Evolutionary conservation across 1,140 invertebrate species (phyloP), one percentile per base, ranked within the genome.

Genomic region (Lethrus apterus): DNA sequence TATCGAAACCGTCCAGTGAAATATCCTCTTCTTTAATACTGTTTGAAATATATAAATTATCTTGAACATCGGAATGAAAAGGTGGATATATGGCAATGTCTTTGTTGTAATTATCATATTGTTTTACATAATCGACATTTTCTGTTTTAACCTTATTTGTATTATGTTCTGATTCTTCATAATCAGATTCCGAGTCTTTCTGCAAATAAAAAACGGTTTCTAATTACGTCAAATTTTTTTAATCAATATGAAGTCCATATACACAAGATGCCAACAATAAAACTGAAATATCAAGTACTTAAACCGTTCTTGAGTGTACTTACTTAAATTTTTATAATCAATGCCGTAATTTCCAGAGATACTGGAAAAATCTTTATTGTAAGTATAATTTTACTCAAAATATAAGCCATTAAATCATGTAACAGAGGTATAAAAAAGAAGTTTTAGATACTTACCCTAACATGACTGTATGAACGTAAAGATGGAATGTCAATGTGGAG

Each of bases 401-500:
- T n/a, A n/a, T n/a, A n/a, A n/a, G n/a, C n/a, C n/a, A n/a, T n/a
- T n/a, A n/a, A n/a, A n/a, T n/a, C n/a, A n/a, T n/a, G n/a, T n/a
- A n/a, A n/a, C n/a, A n/a, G n/a, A n/a, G n/a, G n/a, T n/a, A n/a
- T n/a, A n/a, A n/a, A n/a, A n/a, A n/a, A n/a, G 23, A 14, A 23
- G 23, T 41, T 41, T 41, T 41, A 36, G 13, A 41, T 14, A 41
- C 59, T 58, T 68, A 79, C 78, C 69, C 76, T 77, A 48, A 75
- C 46, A 33, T 62, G 68, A 24, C 69, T 68, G 60, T 77, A 79
- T 8, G 70, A 70, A 34, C 71, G 69, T 51, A 76, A 71, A 8
- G 64, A 55, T 17, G 80, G 79, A 43, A 84, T 70, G 43, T 76
- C 74, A 58, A 78, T 72, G 56, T 87, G 84, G 51, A 84, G 77